Evolutionary conservation across 92 coral and sea anemone species (phyloP), one percentile per base, ranked within the genome.

Genomic region (Metridium senile): DNA sequence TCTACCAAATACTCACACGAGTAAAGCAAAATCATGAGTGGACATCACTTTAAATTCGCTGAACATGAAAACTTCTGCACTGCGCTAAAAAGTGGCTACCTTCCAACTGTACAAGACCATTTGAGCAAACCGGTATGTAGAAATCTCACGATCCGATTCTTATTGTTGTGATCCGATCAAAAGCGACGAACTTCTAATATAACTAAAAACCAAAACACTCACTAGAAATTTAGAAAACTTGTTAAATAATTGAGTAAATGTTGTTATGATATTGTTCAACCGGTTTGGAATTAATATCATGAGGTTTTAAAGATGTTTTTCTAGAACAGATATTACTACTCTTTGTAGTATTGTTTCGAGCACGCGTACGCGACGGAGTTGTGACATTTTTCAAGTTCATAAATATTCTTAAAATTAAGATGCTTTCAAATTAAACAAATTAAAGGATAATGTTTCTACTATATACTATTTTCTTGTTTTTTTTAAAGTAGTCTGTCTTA

Each of bases 51-150:
- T 25, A 79, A 61, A 59, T 79, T 33, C 76, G 83, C 83, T 17
- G 83, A 79, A 32, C 83, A 79, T 43, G 83, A 79, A 32, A 69
- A 79, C 76, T 79, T 79, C 76, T 79, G 83, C 54, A 16, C 54
- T 21, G 83, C 83, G 0, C 35, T 79, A 9, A 79, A 79, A 45
- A 79, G 26, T 23, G 83, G 83, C 16, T 79, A 32, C 35, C 70
- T 79, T 0, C 83, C 83, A 11, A 79, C 83, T 4, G 68, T 79
- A 11, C 22, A 28, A 33, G 83, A 79, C 4, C 76, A 68, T 34
- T 56, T 79, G 2, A 56, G 57, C 25, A 79, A 79, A 69, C 83
- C 83, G 76, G 83, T 79, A 69, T 22, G 83, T 47, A 35, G 29
- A n/a, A 29, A 32, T n/a, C 30, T n/a, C n/a, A n/a, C n/a, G n/a